These are phyloP conservation scores for Nothocercus nigrocapillus DNA, from an alignment of 2,113 vertebrate genomes.

Conservation along the genomic window DNA sequence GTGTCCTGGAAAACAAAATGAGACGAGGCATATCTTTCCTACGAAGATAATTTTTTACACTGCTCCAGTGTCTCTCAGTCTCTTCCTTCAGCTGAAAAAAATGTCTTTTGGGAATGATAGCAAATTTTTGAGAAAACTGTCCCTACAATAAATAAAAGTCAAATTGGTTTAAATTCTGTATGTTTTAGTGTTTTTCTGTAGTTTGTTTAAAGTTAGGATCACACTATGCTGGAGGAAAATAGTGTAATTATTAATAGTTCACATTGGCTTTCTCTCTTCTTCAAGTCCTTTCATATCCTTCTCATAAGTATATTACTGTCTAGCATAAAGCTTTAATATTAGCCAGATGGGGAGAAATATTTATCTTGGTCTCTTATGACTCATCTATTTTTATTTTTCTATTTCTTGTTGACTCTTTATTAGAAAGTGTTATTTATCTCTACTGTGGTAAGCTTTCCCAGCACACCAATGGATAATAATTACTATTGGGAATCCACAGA, in stretches of 20 bases:
- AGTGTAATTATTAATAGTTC: neutral
- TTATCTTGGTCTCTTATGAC: neutral
- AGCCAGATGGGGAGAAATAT: neutral
- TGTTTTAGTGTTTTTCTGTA: neutral
- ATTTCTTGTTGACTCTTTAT: neutral
- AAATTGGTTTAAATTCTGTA: neutral
- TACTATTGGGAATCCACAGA: neutral
- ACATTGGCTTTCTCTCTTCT: neutral
- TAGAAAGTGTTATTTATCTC: neutral
- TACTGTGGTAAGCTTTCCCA: neutral
- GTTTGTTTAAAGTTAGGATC: neutral
- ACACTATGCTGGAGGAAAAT: neutral
- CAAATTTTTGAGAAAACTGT: neutral
- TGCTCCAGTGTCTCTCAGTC: neutral
- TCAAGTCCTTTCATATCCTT: neutral
- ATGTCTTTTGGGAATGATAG: neutral
- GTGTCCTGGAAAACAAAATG: neutral
- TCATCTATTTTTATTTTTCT: slow-evolving; percentile 22
- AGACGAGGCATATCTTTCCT: neutral
- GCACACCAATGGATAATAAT: neutral
- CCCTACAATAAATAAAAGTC: neutral
- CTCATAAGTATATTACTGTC: neutral
- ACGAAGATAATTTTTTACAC: neutral
- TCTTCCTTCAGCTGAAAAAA: neutral
- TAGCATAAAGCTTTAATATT: neutral